Conservation (phyloP, 2,888 invertebrate species). For the Pocota personata region DNA sequence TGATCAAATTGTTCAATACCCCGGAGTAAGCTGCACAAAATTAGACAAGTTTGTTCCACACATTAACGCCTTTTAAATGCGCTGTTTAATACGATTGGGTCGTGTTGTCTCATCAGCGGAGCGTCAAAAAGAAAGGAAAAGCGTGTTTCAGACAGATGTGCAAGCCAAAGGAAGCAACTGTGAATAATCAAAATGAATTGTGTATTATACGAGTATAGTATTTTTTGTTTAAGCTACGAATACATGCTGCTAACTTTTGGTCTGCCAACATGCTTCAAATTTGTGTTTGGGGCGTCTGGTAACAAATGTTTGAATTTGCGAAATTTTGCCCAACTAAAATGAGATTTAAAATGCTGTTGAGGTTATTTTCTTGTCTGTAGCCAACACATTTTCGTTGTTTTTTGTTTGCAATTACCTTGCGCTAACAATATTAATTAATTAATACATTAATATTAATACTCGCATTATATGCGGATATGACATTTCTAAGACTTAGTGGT, state of each 20-base stretch:
- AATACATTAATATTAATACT: constrained; percentile 25
- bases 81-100: constrained; percentile 25
- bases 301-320: neutral
- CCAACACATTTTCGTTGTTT: neutral
- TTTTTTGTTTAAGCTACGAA: neutral
- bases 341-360: neutral
- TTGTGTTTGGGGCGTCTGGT: constrained; percentile 55
- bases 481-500: constrained; percentile 57
- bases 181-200: neutral
- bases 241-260: constrained; percentile 4
- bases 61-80: constrained; percentile 1
- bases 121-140: constrained; percentile 21
- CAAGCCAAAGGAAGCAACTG: constrained; percentile 1
- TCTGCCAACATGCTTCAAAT: constrained; percentile 1
- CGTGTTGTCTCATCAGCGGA: constrained; percentile 22
- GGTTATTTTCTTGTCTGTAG: constrained; percentile 3
- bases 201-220: too few relatives aligned
- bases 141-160: constrained; percentile 42
- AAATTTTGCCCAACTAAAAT: neutral
- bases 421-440: too few relatives aligned
- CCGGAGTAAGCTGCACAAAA: constrained; percentile 16
- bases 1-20: constrained; percentile 22
- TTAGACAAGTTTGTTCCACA: constrained; percentile 11
- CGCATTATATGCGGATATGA: constrained; percentile 1
- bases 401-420: constrained; percentile 4